Evolutionary conservation across 2,797 vertebrate genomes (phyloP).

Genomic region (Apogon talboti): DNA sequence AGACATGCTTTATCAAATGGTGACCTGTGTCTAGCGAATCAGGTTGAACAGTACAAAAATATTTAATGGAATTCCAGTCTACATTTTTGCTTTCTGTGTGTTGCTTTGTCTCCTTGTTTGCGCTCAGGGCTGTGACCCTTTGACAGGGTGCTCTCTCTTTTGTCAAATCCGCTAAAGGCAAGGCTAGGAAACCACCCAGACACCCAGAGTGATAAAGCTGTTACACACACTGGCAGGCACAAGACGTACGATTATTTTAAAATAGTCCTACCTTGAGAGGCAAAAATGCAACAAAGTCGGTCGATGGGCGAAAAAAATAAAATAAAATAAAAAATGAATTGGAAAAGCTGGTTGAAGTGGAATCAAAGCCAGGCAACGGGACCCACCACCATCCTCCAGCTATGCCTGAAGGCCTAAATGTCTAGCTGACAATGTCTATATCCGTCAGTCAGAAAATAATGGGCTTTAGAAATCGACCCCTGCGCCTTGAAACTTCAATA

Average conservation of each 20-base stretch:
- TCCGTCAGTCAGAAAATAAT: constrained; percentile 77
- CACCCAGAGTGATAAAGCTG: constrained; percentile 60
- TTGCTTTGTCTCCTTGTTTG: constrained; percentile 55
- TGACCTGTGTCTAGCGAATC: constrained; percentile 13
- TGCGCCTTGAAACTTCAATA: constrained; percentile 65
- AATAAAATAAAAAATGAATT: constrained; percentile 23
- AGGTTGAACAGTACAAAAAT: neutral
- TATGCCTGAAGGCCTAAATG: constrained; percentile 74
- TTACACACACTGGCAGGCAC: constrained; percentile 51
- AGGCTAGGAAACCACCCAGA: constrained; percentile 43
- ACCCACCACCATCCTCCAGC: constrained; percentile 68
- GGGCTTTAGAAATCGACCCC: constrained; percentile 72
- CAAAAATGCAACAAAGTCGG: constrained; percentile 57
- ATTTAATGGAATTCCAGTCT: too few relatives aligned
- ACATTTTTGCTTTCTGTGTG: constrained; percentile 41
- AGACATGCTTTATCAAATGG: constrained; percentile 6
- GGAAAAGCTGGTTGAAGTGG: constrained; percentile 61
- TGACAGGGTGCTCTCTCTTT: constrained; percentile 69
- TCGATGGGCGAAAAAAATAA: constrained; percentile 22
- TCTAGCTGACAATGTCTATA: constrained; percentile 77
- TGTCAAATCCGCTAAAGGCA: constrained; percentile 55
- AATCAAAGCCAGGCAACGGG: constrained; percentile 66
- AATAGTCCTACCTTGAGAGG: constrained; percentile 48
- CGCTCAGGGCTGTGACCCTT: constrained; percentile 64
- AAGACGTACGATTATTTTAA: constrained; percentile 57